Conservation (phyloP, 2,888 invertebrate genomes). For the Tanaodytes sp. region DNA sequence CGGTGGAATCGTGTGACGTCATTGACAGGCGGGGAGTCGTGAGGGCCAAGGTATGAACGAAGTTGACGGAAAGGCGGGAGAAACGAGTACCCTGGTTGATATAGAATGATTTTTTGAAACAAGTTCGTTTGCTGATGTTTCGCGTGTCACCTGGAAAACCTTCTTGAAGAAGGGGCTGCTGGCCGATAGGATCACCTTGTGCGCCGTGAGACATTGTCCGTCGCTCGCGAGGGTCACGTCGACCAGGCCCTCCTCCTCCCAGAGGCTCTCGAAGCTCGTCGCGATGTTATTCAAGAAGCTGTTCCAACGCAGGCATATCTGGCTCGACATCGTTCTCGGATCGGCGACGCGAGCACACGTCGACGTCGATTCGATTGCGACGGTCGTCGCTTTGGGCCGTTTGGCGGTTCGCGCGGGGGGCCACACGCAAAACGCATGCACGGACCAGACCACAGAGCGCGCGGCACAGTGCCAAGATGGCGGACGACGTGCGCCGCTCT, state of each 20-base stretch:
- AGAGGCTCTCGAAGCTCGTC: slow-evolving; percentile 78
- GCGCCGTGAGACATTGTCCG: slow-evolving; percentile 79
- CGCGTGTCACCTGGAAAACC: slow-evolving; percentile 76
- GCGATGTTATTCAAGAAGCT: slow-evolving; percentile 80
- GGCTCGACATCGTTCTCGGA: slow-evolving; percentile 71
- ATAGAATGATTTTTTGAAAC: too few species aligned
- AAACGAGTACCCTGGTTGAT: too few species aligned
- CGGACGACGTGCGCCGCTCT: slow-evolving; percentile 33
- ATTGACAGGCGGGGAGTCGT: too few species aligned
- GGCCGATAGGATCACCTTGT: slow-evolving; percentile 80
- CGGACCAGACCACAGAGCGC: too few species aligned
- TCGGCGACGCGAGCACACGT: neutral
- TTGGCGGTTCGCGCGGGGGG: slow-evolving; percentile 13
- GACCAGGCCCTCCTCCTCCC: slow-evolving; percentile 79
- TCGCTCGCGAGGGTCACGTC: slow-evolving; percentile 81
- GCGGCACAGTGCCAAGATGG: slow-evolving; percentile 40
- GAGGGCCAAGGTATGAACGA: too few species aligned
- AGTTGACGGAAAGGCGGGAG: too few species aligned
- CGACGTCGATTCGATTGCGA: too few species aligned
- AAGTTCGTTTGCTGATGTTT: too few species aligned
- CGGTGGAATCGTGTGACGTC: too few species aligned
- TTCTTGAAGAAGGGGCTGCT: slow-evolving; percentile 80
- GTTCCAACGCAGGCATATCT: slow-evolving; percentile 82
- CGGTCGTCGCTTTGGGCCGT: too few species aligned
- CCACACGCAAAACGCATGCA: slow-evolving; percentile 30